phyloP scores from a whole-genome alignment of 1,140 invertebrate species.

The Vanessa atalanta region DNA sequence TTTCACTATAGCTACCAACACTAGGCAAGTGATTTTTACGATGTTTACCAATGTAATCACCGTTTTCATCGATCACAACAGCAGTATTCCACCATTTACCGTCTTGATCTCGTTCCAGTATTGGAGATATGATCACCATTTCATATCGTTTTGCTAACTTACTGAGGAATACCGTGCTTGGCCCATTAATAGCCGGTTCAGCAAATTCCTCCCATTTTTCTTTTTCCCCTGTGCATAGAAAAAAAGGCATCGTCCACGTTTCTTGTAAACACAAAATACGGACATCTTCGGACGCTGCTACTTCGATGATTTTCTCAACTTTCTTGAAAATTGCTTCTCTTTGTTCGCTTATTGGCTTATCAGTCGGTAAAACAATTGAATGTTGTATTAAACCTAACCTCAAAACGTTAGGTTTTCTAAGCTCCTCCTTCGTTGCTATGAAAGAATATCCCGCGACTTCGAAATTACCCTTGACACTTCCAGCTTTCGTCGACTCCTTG shows the following conservation, averaged over 20 bases:
- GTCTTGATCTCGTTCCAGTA: slow-evolving; percentile 93
- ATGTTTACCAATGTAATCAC: slow-evolving; percentile 94
- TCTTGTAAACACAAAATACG: slow-evolving; percentile 98
- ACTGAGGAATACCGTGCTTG: slow-evolving; percentile 90
- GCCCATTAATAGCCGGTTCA: slow-evolving; percentile 93
- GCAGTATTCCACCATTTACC: slow-evolving; percentile 97
- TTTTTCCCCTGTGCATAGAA: slow-evolving; percentile 98
- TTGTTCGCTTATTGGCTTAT: slow-evolving; percentile 87
- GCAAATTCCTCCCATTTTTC: slow-evolving; percentile 98
- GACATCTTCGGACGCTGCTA: slow-evolving; percentile 90
- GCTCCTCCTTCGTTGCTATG: slow-evolving; percentile 82
- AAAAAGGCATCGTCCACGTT: slow-evolving; percentile 99
- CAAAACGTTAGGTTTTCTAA: slow-evolving; percentile 86
- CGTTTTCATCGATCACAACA: slow-evolving; percentile 94
- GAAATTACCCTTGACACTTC: slow-evolving; percentile 81
- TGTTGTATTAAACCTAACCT: slow-evolving; percentile 94
- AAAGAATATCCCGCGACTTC: slow-evolving; percentile 90
- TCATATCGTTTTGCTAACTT: slow-evolving; percentile 90
- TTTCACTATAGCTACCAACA: slow-evolving; percentile 98
- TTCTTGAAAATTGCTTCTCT: slow-evolving; percentile 89
- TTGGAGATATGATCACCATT: slow-evolving; percentile 98
- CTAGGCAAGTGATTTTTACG: slow-evolving; percentile 99
- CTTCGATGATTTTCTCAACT: slow-evolving; percentile 88
- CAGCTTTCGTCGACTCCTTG: slow-evolving; percentile 46
- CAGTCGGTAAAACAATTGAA: slow-evolving; percentile 90